These are phyloP conservation scores for Hypselothyrea guttata DNA, from an alignment of 2,888 invertebrate species.

Conservation along the genomic window DNA sequence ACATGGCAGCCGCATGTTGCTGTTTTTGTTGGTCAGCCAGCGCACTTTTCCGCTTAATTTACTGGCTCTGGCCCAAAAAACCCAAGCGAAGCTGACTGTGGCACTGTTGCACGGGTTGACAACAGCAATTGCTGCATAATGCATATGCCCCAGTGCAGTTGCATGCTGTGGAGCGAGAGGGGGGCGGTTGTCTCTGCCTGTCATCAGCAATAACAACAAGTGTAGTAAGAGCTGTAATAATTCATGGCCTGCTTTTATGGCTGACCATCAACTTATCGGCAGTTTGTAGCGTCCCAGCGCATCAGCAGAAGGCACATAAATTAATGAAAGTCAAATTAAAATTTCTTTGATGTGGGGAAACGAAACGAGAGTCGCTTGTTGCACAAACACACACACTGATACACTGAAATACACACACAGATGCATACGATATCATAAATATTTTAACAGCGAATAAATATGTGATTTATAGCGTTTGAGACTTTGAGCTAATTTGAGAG, in stretches of 20 bases:
- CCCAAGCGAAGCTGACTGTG: conserved; percentile 27
- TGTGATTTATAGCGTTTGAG: conserved; percentile 24
- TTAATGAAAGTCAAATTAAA: conserved; percentile 71
- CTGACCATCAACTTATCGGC: conserved; percentile 69
- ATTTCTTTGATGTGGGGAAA: conserved; percentile 50
- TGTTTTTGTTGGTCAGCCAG: conserved; percentile 54
- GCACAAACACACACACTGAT: conserved; percentile 5
- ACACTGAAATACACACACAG: background rate
- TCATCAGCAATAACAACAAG: conserved; percentile 26
- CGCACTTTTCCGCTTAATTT: conserved; percentile 79
- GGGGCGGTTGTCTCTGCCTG: conserved; percentile 20
- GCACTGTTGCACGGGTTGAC: conserved; percentile 44
- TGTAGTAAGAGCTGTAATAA: conserved; percentile 46
- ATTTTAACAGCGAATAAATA: conserved; percentile 19
- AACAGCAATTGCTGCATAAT: conserved; percentile 76
- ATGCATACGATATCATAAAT: conserved; percentile 15
- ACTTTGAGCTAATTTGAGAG: background rate
- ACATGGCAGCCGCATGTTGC: conserved; percentile 18
- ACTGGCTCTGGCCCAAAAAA: conserved; percentile 55
- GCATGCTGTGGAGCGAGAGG: background rate
- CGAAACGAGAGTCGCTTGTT: conserved; percentile 14
- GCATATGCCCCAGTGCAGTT: conserved; percentile 36
- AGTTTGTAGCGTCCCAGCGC: conserved; percentile 20
- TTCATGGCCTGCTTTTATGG: conserved; percentile 67
- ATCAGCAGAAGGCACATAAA: conserved; percentile 44